Evolutionary conservation across 2,888 invertebrate species (phyloP).

Genomic region (Scaptodrosophila latifasciaeformis): DNA sequence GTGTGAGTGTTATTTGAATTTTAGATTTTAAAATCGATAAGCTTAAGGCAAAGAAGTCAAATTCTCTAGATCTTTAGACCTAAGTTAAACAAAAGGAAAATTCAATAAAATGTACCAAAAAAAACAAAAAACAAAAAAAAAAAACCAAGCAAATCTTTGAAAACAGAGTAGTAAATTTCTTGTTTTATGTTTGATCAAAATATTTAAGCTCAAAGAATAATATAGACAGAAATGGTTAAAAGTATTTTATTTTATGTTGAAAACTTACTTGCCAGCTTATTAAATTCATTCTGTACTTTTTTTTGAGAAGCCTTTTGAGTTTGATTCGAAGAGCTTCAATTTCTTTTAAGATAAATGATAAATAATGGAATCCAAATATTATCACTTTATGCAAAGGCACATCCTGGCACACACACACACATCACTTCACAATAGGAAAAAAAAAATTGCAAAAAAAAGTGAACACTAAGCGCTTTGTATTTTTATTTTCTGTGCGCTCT

Average conservation of each 20-base stretch:
- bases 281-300: no score
- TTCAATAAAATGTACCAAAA: constrained; percentile 41
- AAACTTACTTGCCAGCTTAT: constrained; percentile 28
- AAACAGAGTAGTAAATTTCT: constrained; percentile 40
- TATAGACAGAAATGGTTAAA: constrained; percentile 28
- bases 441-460: constrained; percentile 12
- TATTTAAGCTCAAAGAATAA: no score
- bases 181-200: neutral
- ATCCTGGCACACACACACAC: neutral
- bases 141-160: no score
- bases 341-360: no score
- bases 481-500: constrained; percentile 53
- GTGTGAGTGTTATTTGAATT: constrained; percentile 53
- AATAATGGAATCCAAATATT: no score
- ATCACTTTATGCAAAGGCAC: no score
- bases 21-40: constrained; percentile 27
- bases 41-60: constrained; percentile 59
- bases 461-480: constrained; percentile 61
- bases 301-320: no score
- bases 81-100: no score
- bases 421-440: no score
- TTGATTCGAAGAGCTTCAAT: no score
- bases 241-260: constrained; percentile 49
- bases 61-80: constrained; percentile 57
- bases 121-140: constrained; percentile 18